phyloP scores from a whole-genome alignment of 2,113 vertebrate genomes.

The Ptilorrhoa leucosticta region DNA sequence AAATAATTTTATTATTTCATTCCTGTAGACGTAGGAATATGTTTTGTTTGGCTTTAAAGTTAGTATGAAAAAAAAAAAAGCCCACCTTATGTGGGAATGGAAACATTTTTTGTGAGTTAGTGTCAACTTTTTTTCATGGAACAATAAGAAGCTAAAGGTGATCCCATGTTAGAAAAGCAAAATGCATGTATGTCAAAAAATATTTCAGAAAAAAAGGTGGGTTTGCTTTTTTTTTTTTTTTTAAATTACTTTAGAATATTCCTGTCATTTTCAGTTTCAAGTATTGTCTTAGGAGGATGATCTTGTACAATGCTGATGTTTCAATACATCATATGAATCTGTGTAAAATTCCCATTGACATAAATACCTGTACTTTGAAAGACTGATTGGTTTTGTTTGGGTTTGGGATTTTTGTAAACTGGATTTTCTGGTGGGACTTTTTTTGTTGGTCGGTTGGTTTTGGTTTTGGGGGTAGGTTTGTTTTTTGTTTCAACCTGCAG shows the following conservation, averaged over 20 bases:
- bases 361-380: background rate
- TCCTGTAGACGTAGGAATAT: constrained; percentile 18
- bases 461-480: rapidly evolving
- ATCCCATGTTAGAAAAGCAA: background rate
- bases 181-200: background rate
- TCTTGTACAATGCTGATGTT: background rate
- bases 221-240: background rate
- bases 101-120: constrained; percentile 19
- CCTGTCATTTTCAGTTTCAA: background rate
- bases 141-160: background rate
- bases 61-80: background rate
- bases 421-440: background rate
- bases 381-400: background rate
- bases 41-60: constrained; percentile 51
- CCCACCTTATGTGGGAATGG: constrained; percentile 18
- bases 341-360: background rate
- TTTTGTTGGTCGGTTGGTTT: background rate
- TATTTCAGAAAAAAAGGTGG: background rate
- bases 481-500: background rate
- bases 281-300: background rate
- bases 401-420: background rate
- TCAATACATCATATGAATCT: background rate
- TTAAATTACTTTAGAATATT: background rate
- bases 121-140: background rate
- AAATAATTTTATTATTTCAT: constrained; percentile 71